Base-by-base conservation (phyloP, 2,797 vertebrate genomes). In the Coregonus suidteri region DNA sequence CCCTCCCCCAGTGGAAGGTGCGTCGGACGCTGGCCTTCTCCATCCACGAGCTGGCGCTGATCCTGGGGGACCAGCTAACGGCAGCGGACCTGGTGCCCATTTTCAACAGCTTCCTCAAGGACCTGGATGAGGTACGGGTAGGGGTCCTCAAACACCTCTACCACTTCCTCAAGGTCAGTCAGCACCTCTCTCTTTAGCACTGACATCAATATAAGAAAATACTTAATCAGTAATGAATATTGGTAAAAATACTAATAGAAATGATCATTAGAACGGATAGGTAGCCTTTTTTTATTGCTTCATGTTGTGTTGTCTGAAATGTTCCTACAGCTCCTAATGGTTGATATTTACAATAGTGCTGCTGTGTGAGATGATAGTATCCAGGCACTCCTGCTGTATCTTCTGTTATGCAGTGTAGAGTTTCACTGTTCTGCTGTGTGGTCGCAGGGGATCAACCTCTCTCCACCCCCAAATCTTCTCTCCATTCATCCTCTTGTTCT, bases 31-130 rank as follows among this genome's bases (percentile, higher is more conserved):
- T 98, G 5, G 96, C 96, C 0, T 97, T 97, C 89, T 98, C 97
- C 75, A 96, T 97, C 80, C 96, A 98, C 0, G 96, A 98, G 78
- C 91, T 98, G 84, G 97, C 97, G 0, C 94, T 96, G 69, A 98
- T 97, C 83, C 93, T 98, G 5, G 95, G 97, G 6, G 97, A 97
- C 82, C 96, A 97, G 89, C 84, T 97, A 18, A 97, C 96, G 0
- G 96, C 97, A 0, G 97, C 96, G 1, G 95, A 97, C 74, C 92
- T 97, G 84, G 96, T 98, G 68, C 98, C 97, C 16, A 91, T 99
- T 84, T 98, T 98, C 89, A 97, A 95, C 83, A 95, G 96, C 62
- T 97, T 97, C 89, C 88, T 97, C 64, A 97, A 97, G 87, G 96
- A 97, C 80, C 92, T 97, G 0, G 96, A 97, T 76, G 96, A 97